phyloP scores from a whole-genome alignment of 2,113 vertebrate species.

The Prolemur simus region DNA sequence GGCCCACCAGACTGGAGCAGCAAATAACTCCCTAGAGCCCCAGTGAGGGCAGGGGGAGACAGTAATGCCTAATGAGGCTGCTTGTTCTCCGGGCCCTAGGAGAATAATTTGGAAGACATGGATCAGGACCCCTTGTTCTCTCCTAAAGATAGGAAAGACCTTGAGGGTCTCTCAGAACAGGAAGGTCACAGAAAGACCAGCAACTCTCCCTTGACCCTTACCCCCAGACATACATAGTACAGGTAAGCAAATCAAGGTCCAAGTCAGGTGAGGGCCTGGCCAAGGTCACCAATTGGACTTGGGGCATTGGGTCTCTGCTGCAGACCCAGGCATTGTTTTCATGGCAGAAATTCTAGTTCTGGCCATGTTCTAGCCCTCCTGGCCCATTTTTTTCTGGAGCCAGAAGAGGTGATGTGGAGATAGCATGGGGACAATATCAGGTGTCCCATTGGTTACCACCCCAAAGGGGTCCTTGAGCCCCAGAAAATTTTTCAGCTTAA shows the following conservation, averaged over 20 bases:
- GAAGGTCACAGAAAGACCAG: background rate
- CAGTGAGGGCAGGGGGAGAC: background rate
- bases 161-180: background rate
- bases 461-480: background rate
- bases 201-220: too few species aligned
- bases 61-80: background rate
- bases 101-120: background rate
- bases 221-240: background rate
- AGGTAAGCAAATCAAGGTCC: background rate
- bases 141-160: background rate
- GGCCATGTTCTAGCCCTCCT: background rate
- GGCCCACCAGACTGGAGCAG: constrained; percentile 19
- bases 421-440: background rate
- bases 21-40: constrained; percentile 15
- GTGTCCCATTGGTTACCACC: background rate
- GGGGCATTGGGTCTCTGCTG: background rate
- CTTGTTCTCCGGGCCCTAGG: background rate
- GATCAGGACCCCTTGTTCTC: background rate
- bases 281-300: background rate
- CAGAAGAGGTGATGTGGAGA: background rate
- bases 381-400: background rate
- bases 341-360: background rate
- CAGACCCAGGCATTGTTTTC: background rate
- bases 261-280: background rate
- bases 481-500: background rate